These are phyloP conservation scores for Nemotelus nigrinus DNA, from an alignment of 2,888 invertebrate species.

Conservation along the genomic window DNA sequence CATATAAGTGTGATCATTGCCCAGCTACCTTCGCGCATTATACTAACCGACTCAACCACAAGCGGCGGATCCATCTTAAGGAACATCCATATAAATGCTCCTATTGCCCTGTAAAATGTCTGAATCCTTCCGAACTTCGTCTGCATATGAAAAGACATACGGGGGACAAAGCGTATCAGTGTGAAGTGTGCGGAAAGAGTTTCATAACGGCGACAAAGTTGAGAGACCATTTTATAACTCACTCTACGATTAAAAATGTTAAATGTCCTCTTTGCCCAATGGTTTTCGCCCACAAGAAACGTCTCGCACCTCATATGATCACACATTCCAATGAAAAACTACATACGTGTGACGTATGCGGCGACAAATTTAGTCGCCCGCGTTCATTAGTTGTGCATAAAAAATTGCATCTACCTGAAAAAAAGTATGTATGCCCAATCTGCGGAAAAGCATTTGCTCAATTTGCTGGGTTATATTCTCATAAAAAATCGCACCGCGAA, in stretches of 20 bases:
- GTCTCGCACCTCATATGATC: neutral
- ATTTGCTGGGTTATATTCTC: neutral
- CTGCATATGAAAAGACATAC: constrained; percentile 49
- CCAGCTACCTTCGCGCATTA: neutral
- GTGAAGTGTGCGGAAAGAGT: constrained; percentile 53
- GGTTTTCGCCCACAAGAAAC: neutral
- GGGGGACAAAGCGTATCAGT: constrained; percentile 57
- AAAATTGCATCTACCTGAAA: neutral
- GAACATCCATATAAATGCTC: neutral
- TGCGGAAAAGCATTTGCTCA: constrained; percentile 3
- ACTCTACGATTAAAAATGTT: neutral
- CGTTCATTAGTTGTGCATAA: neutral
- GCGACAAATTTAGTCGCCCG: neutral
- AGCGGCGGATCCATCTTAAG: neutral
- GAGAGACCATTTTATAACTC: neutral
- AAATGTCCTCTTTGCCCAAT: constrained; percentile 1
- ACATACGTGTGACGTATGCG: neutral
- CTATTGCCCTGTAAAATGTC: neutral
- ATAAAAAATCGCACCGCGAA: neutral
- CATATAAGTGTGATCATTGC: constrained; percentile 2
- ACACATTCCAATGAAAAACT: neutral
- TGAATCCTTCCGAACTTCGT: neutral
- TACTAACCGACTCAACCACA: neutral
- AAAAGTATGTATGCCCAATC: constrained; percentile 12
- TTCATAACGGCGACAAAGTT: neutral